Evolutionary conservation across 2,113 vertebrate species (phyloP).

Genomic region (Chloroceryle aenea): DNA sequence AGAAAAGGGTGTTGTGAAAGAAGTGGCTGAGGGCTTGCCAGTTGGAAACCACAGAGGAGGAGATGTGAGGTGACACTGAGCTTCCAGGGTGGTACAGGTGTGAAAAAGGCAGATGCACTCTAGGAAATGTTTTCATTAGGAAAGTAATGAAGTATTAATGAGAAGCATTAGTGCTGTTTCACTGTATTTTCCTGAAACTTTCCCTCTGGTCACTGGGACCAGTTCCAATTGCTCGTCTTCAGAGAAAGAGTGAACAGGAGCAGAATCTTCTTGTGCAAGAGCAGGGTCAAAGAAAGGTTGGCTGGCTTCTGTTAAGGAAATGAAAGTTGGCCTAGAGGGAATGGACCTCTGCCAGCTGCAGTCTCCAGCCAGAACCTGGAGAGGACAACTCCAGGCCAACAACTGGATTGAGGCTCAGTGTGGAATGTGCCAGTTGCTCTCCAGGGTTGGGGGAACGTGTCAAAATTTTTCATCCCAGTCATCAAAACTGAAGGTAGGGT

Average conservation of each 20-base stretch:
- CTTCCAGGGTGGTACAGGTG: neutral
- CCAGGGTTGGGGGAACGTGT: rapidly evolving
- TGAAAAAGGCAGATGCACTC: neutral
- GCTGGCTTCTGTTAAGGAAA: neutral
- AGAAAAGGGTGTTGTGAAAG: neutral
- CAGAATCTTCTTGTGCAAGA: neutral
- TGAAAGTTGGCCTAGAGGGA: neutral
- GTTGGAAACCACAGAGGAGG: neutral
- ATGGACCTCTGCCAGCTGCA: neutral
- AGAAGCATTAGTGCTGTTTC: neutral
- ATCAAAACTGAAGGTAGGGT: neutral
- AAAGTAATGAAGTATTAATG: neutral
- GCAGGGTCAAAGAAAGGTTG: neutral
- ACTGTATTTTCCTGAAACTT: rapidly evolving
- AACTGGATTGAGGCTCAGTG: neutral
- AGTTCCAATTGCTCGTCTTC: neutral
- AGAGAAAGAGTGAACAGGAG: neutral
- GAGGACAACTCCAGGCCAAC: neutral
- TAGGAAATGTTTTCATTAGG: neutral
- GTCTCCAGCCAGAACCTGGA: neutral
- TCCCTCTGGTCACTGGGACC: neutral
- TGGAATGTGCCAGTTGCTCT: rapidly evolving
- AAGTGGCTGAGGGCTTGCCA: neutral
- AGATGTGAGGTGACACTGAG: neutral
- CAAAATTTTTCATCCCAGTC: neutral